Evolutionary conservation across 2,797 vertebrate genomes (phyloP), one percentile per base, ranked within the genome.

Genomic region (Dallia pectoralis): DNA sequence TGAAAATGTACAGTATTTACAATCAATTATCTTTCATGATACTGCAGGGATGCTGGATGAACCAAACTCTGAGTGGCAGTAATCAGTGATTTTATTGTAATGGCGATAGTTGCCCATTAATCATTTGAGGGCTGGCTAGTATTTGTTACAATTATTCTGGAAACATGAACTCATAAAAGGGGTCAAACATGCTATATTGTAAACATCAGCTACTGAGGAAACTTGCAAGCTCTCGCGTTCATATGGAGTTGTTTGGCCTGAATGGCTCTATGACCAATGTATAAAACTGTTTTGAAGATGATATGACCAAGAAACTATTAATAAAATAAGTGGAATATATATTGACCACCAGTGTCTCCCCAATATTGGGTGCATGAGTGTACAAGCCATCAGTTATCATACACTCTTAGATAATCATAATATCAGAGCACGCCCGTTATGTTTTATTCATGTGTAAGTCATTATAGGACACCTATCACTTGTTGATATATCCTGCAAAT

Each of bases 401-500:
- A 56, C 53, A 25, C 53, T 22, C 53, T 22, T 56, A 22, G n/a
- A 56, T n/a, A 56, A 25, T 56, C n/a, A 56, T 25, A 56, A 59
- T 59, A 59, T 12, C 53, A 59, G 22, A 27, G 53, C 53, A 59
- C 22, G 22, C 53, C 53, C 9, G 9, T 59, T 4, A 19, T 59
- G 0, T 22, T 27, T 59, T 59, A 59, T 25, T 59, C 25, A 11
- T 59, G 53, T 59, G n/a, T 22, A 59, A 59, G 22, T 14, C 11
- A 59, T 59, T 59, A n/a, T n/a, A 59, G n/a, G 22, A 25, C 53
- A 25, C 53, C 22, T 25, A 59, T 59, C 53, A 14, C 53, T 59
- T 59, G 53, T 27, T 59, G 53, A 59, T 59, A 59, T 59, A 59
- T 25, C 25, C 53, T 59, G 53, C 53, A 59, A 25, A 59, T 59